Evolutionary conservation across 2,113 vertebrate genomes (phyloP), one percentile per base, ranked within the genome.

Genomic region (Lepus americanus): DNA sequence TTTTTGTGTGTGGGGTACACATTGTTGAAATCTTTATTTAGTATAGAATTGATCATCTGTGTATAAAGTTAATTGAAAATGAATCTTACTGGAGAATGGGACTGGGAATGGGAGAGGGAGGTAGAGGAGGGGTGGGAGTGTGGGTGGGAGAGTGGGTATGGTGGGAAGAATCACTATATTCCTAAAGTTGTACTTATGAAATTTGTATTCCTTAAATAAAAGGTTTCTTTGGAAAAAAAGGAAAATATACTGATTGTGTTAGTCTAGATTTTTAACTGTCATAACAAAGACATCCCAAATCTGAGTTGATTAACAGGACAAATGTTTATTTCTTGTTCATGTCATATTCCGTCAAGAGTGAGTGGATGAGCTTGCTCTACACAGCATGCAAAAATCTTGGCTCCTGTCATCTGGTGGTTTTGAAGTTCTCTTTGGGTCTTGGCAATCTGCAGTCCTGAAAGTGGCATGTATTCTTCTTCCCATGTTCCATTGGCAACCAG

Each of bases 381-480:
- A 44, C 16, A 67, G 49, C 93, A 27, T 76, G 92, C 39, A 77
- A 53, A 61, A 66, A 33, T 44, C 70, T 86, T 85, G 39, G 59
- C 53, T 64, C 33, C 82, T 90, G 36, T 31, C 44, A 82, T 70
- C 49, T 76, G 49, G 63, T 77, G 84, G 16, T 36, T 81, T 85
- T 94, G 27, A 25, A 9, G 74, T 86, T 89, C 64, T 83, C 79
- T 61, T 49, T 69, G 29, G 25, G 17, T 31, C 55, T 94, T 36
- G 44, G 44, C 44, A 66, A 31, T 69, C 69, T 78, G 23, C 8
- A 64, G 49, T 66, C 83, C 78, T 76, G 73, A 78, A 88, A 91
- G 53, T 74, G 82, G n/a, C 74, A 33, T 66, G 27, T 87, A 70
- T 86, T 59, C 64, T 87, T 95, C 73, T 82, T 39, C 31, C 44